Conservation (phyloP, 2,888 invertebrate species). For the Eubasilissa splendida region DNA sequence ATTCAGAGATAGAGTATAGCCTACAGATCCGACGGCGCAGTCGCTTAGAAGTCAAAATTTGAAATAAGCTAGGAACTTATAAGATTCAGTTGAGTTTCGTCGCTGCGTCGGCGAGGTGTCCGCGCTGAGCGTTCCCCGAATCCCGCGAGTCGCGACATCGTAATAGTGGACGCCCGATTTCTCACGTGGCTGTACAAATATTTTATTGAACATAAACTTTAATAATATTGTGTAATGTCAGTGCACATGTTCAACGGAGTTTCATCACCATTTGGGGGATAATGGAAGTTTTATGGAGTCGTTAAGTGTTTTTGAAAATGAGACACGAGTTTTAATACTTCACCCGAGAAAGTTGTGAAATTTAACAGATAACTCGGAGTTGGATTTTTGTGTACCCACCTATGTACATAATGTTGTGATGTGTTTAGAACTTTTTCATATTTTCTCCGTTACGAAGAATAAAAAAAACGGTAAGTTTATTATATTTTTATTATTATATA, state of each 20-base stretch:
- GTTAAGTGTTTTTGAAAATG: conserved; percentile 11
- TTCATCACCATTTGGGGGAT: neutral
- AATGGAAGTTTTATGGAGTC: conserved; percentile 22
- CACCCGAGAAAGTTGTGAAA: conserved; percentile 4
- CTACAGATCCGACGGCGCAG: conserved; percentile 42
- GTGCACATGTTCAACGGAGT: conserved; percentile 27
- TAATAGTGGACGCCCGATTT: conserved; percentile 30
- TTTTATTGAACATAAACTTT: conserved; percentile 4
- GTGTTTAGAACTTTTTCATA: neutral
- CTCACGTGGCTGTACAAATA: conserved; percentile 43
- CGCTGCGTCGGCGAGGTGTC: conserved; percentile 11
- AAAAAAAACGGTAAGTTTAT: no score
- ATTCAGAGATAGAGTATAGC: neutral
- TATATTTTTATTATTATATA: no score
- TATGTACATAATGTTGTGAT: neutral
- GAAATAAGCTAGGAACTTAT: conserved; percentile 40
- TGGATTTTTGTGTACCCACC: neutral
- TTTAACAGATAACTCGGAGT: conserved; percentile 3
- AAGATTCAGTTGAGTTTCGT: conserved; percentile 47
- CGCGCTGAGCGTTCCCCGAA: conserved; percentile 5
- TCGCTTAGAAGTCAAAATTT: conserved; percentile 46
- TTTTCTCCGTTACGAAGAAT: no score
- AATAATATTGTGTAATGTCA: conserved; percentile 23
- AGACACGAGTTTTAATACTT: conserved; percentile 18
- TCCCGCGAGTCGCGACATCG: conserved; percentile 25